Base-by-base conservation (phyloP, 2,888 invertebrate genomes). In the Macrosoma leucophasiata region DNA sequence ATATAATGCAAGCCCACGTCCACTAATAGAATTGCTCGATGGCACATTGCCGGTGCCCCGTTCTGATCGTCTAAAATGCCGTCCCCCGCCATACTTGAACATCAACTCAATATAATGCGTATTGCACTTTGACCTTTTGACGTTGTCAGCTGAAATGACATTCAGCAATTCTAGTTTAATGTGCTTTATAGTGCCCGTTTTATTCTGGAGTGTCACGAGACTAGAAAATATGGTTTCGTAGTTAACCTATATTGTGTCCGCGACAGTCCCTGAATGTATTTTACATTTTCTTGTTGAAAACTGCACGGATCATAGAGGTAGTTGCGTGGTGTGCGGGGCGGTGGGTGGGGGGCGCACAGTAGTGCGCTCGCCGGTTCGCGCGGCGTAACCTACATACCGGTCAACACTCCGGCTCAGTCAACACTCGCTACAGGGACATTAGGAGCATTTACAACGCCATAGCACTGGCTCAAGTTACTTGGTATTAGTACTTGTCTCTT, bases 361-460 rank as follows among this genome's bases (percentile, higher is more conserved):
- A 53, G 59, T 44, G 62, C 50, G 60, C 50, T 61, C 62, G 71
- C 59, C 62, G 69, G 72, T 72, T 72, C 70, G 79, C 71, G 78
- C 77, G 54, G 68, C 65, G 76, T 82, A 81, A 82, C 84, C 84
- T 81, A 84, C 75, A 84, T 84, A 74, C 82, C 82, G 84, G 84
- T 84, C 84, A 84, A 77, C 82, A 84, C 82, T 82, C 84, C 84
- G 81, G 60, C 79, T 73, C 82, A 84, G 82, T 82, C 84, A 82
- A 84, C 84, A 84, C 76, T 81, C 84, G 82, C 78, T 78, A 79
- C 84, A 84, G 84, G 82, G 84, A 79, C 82, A 75, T 79, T 67
- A 59, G 79, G 65, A 60, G 69, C 69, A 65, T 74, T 82, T 62
- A 58, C 52, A 54, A 48, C 38, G 61, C 64, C 25, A 74, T 61